Evolutionary conservation across 35 echinoderm and acorn worm genomes (phyloP), one percentile per base, ranked within the genome.

Genomic region (Ophioderma brevispina): DNA sequence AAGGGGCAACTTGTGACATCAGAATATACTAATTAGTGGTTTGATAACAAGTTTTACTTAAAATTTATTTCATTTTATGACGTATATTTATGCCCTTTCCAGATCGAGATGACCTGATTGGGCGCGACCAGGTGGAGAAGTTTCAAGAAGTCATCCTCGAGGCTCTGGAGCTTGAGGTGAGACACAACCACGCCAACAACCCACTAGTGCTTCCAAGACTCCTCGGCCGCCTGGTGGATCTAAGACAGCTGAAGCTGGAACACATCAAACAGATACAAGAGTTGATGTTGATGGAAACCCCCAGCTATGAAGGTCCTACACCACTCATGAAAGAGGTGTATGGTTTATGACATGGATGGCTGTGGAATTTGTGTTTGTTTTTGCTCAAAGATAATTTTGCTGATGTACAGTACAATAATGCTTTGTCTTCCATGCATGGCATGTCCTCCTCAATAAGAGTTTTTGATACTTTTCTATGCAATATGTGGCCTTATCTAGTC

Each of bases 271-370:
- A 99, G 76, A 89, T 99, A 37, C 94, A 95, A 76, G 91, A 99
- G 64, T 75, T 99, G 56, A 93, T 95, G 93, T 39, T 95, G 46
- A 86, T 95, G 91, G 93, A 95, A 35, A 91, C 92, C 35, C 91
- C 93, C 4, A 32, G 43, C 0, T 93, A 87, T 55, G 78, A 87
- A 37, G 97, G 93, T 5, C 97, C 97, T 21, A 87, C 93, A 0
- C 97, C 97, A 32, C 88, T 99, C n/a, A 89, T 99, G 79, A 99
- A 90, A 76, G 97, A 99, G 52, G 90, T 99, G 28, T 99, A 93
- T 86, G 97, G 94, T 6, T 84, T 99, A 59, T 98, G 82, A 70
- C 28, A 70, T 70, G 59, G 59, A 46, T 46, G n/a, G n/a, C n/a
- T n/a, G n/a, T n/a, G 55, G 55, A n/a, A 30, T 30, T 30, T 30